A percentile compares a stretch with the other conserved stretches of the same genome.
These are phyloP conservation scores for Heteractis magnifica DNA, from an alignment of 92 coral and sea anemone species.

Conservation along the genomic window DNA sequence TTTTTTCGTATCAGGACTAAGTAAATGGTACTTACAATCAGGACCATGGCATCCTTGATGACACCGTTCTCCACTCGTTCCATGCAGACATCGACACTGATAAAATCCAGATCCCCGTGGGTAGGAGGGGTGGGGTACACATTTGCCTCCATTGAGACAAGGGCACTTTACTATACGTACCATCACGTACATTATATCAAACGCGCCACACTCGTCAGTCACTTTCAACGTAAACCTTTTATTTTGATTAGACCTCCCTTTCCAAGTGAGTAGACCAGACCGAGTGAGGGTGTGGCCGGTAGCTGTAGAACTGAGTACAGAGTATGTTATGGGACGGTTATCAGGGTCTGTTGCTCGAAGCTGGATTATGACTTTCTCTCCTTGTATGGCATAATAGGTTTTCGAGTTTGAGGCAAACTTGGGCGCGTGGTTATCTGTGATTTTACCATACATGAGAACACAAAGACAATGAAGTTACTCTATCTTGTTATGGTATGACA, in stretches of 20 bases:
- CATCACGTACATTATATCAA: constrained; percentile 25
- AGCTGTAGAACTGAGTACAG: constrained; percentile 34
- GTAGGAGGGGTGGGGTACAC: constrained; percentile 28
- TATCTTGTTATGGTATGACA: no score
- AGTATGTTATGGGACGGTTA: constrained; percentile 41
- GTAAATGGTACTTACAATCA: neutral
- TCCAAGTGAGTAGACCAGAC: constrained; percentile 46
- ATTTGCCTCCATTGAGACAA: constrained; percentile 41
- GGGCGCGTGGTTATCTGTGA: constrained; percentile 42
- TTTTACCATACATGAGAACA: neutral
- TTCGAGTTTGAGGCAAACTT: constrained; percentile 13
- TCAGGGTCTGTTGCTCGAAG: constrained; percentile 68
- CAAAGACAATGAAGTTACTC: no score
- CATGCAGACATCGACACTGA: constrained; percentile 7
- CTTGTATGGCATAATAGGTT: constrained; percentile 14
- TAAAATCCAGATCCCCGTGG: constrained; percentile 37
- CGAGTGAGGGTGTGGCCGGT: constrained; percentile 22
- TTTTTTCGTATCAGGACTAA: no score
- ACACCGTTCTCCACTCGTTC: constrained; percentile 18
- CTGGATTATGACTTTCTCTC: neutral
- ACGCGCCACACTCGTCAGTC: constrained; percentile 63
- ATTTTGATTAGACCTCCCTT: constrained; percentile 16
- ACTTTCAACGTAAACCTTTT: constrained; percentile 49
- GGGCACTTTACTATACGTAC: constrained; percentile 35
- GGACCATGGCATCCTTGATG: neutral